Percentiles rank a stretch among this genome's conserved stretches.
These are phyloP conservation scores for Diadophis punctatus DNA, from an alignment of 2,113 vertebrate genomes.

Conservation along the genomic window DNA sequence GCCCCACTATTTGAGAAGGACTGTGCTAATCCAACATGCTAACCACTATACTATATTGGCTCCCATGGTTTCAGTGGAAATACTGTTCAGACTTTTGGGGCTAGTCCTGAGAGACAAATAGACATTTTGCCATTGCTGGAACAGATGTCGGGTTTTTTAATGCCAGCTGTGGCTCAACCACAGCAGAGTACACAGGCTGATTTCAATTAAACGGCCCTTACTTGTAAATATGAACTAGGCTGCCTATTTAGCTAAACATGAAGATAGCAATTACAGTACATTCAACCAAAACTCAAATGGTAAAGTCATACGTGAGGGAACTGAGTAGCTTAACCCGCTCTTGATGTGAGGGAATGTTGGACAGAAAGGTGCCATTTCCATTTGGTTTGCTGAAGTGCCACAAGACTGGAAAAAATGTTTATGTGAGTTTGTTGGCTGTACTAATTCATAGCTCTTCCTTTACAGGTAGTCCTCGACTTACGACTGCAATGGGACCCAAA, in stretches of 20 bases:
- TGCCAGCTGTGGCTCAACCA: not conserved
- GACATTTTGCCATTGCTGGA: not conserved
- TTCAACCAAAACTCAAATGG: not conserved
- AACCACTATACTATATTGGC: not conserved
- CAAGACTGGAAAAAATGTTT: not conserved
- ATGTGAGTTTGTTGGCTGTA: not conserved
- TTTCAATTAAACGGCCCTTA: not conserved
- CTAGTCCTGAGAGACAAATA: not conserved
- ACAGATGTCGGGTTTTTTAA: not conserved
- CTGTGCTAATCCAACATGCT: not conserved
- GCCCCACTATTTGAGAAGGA: no score
- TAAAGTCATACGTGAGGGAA: not conserved
- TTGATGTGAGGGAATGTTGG: not conserved
- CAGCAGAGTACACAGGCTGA: not conserved
- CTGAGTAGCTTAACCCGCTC: not conserved
- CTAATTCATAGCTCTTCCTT: not conserved
- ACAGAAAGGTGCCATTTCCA: not conserved
- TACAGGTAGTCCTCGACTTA: not conserved
- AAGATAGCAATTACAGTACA: not conserved
- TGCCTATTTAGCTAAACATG: not conserved
- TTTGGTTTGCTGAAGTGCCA: not conserved
- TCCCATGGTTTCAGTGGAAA: not conserved
- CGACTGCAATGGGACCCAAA: not conserved
- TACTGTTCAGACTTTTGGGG: not conserved
- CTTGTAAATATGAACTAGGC: not conserved